Evolutionary conservation across 2,113 vertebrate genomes (phyloP), one percentile per base, ranked within the genome.

Genomic region (Psettodes erumei): DNA sequence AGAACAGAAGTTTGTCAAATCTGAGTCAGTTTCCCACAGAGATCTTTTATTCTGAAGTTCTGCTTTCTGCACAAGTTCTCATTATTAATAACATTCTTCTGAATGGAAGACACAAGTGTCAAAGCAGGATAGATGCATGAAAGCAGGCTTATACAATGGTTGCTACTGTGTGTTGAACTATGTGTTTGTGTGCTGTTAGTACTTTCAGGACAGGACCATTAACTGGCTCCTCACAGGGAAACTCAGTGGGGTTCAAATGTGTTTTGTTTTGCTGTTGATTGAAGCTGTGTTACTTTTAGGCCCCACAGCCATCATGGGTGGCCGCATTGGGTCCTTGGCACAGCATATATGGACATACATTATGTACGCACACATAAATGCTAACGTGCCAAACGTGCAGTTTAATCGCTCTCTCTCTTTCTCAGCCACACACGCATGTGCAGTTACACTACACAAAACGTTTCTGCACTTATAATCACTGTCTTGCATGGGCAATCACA

Each of bases 251-350:
- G 77, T 70, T 82, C 71, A 68, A 23, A 81, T 82, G 80, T 58
- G 79, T 89, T 89, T 90, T 90, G 89, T 89, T 77, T 88, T 42
- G 62, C 82, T 83, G 83, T 86, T 89, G 85, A 83, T 85, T 87
- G 83, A 89, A 82, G 85, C 86, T 87, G 89, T 83, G 89, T 84
- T 78, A 61, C 60, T 87, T 60, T 43, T 84, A 88, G 83, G 83
- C 81, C 73, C 67, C 77, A 56, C 82, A 59, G 40, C 65, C 90
- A 77, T 79, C 88, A 88, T 93, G 92, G 90, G 90, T 93, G 92
- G 91, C 75, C 92, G 77, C 77, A 32, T 7, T 65, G 84, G 77
- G 65, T 60, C 66, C 40, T 81, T 83, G 77, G 75, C 81, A 78
- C 40, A 19, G 58, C 32, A 23, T 19, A 56, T 16, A 64, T 7